Conservation (phyloP, 1,140 invertebrate species). For the Drosophila prosaltans region DNA sequence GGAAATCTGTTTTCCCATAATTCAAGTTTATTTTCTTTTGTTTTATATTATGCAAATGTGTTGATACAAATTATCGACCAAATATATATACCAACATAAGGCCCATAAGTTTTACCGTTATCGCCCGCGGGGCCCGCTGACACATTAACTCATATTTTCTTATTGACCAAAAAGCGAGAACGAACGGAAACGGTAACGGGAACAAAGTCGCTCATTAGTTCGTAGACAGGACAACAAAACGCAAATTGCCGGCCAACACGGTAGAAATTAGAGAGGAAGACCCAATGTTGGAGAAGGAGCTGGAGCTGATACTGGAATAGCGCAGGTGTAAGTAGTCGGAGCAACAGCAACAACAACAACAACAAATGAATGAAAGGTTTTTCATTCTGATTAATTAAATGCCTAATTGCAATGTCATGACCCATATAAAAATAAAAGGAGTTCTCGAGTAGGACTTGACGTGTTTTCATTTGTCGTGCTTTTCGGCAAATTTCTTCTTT, state of each 20-base stretch:
- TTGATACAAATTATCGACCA: conserved; percentile 71
- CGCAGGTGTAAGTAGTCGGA: neutral
- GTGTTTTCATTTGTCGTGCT: conserved; percentile 4
- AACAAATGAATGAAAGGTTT: conserved; percentile 47
- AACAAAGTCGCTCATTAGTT: conserved; percentile 34
- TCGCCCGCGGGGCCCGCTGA: conserved; percentile 12
- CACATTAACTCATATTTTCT: conserved; percentile 45
- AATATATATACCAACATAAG: conserved; percentile 69
- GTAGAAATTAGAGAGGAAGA: neutral
- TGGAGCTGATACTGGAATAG: neutral
- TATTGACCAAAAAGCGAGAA: conserved; percentile 8
- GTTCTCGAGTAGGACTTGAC: neutral
- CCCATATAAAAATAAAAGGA: conserved; percentile 50
- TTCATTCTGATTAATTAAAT: conserved; percentile 65
- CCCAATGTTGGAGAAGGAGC: neutral
- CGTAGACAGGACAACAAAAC: conserved; percentile 3
- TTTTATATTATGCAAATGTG: conserved; percentile 14
- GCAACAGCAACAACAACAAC: conserved; percentile 12
- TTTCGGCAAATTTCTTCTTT: neutral
- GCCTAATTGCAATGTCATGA: conserved; percentile 49
- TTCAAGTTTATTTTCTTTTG: neutral
- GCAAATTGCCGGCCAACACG: conserved; percentile 9
- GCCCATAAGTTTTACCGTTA: conserved; percentile 41
- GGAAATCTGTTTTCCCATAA: conserved; percentile 20
- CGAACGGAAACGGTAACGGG: neutral